Percentiles rank a stretch among this genome's conserved stretches.
These are phyloP conservation scores for Drosophila saltans DNA, from an alignment of 1,140 invertebrate species.

Conservation along the genomic window DNA sequence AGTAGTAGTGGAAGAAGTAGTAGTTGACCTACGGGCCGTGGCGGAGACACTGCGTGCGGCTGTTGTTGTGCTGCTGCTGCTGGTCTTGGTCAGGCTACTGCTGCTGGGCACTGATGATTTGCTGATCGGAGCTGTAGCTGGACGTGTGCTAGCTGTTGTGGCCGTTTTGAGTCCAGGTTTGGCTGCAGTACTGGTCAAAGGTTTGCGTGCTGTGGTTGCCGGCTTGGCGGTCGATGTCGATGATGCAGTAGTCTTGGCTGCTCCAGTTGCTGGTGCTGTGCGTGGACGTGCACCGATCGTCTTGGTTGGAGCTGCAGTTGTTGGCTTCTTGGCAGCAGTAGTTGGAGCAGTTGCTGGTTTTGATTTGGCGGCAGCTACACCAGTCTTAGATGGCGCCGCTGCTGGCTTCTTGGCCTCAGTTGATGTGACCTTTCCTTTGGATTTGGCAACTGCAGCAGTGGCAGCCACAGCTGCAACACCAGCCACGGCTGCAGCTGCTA, in stretches of 20 bases:
- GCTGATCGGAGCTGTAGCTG: constrained; percentile 2
- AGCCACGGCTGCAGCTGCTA: constrained; percentile 17
- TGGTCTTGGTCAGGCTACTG: constrained; percentile 28
- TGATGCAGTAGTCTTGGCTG: constrained; percentile 20
- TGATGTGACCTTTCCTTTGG: constrained; percentile 37
- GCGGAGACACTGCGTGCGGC: constrained; percentile 12
- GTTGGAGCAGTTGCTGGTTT: constrained; percentile 17
- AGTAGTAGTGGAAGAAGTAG: constrained; percentile 13
- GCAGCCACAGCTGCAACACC: constrained; percentile 1
- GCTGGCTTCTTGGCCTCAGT: constrained; percentile 54
- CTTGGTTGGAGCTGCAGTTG: constrained; percentile 12
- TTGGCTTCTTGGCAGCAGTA: constrained; percentile 8
- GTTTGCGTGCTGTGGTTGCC: constrained; percentile 45
- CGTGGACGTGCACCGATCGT: constrained; percentile 56
- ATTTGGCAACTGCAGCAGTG: constrained; percentile 19
- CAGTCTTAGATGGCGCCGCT: constrained; percentile 15
- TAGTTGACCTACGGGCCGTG: constrained; percentile 37
- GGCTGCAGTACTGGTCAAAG: constrained; percentile 47
- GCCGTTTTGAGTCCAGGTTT: constrained; percentile 42
- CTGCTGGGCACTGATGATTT: constrained; percentile 6
- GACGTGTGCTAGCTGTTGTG: constrained; percentile 6
- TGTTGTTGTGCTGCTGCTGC: constrained; percentile 16
- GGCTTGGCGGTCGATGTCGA: constrained; percentile 29
- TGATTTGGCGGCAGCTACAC: constrained; percentile 32
- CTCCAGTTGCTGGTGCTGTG: constrained; percentile 59